Base-by-base conservation (phyloP, 2,797 vertebrate genomes). In the Knipowitschia caucasica region DNA sequence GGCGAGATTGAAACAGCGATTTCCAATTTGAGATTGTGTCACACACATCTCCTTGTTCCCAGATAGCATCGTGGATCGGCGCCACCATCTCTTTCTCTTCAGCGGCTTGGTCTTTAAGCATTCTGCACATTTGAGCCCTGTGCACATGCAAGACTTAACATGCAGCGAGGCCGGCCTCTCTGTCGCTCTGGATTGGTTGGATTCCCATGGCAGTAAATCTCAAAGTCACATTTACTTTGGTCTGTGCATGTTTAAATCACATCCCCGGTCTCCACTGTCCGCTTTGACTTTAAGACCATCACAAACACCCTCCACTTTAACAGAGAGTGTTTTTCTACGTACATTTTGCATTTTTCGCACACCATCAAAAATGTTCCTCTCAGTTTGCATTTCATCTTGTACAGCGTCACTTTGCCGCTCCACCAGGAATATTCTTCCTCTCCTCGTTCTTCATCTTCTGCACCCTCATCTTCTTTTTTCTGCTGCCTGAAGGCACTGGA, bases 21-120 rank as follows among this genome's bases (percentile, higher is more conserved):
- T 91, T 91, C 84, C 89, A 90, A 89, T 92, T 91, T 90, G 80
- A 89, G 89, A 91, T 91, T 88, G 88, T 92, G 90, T 91, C 88
- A 86, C 88, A 86, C 84, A 74, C 87, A 78, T 89, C 86, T 86
- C 79, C 75, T 71, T 67, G 62, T 47, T 69, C 83, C 44, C 69
- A 73, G 88, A 91, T 90, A 91, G 77, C 80, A 90, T 91, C 87
- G n/a, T 54, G 60, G 64, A 86, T 86, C 86, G 75, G 59, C 59
- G 26, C 80, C 86, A 74, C 85, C 85, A 82, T 86, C 85, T 80
- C 85, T 23, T 81, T 83, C 18, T 70, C 72, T 23, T 64, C 59
- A 51, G 69, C 58, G 30, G 34, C 52, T 11, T 42, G 61, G 58
- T 73, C 71, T 71, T 77, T 83, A 68, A 62, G 82, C 65, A 64